A percentile compares a stretch with the other conserved stretches of the same genome.
Conservation (phyloP, 2,797 vertebrate genomes). For the Acestrorhynchus altus region DNA sequence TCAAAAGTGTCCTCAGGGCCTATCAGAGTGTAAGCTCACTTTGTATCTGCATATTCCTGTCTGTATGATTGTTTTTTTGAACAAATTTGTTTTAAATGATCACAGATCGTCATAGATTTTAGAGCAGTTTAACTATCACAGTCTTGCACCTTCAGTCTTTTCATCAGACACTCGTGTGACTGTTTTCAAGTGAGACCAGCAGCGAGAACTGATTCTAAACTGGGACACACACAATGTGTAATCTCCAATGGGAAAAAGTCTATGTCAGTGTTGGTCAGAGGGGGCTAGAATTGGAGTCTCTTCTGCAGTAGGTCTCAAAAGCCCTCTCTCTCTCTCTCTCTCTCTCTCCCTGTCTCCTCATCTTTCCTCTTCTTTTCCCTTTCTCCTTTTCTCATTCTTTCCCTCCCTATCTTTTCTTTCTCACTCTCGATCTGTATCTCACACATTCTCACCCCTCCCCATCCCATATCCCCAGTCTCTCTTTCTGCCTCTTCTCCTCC, state of each 20-base stretch:
- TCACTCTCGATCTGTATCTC: background rate
- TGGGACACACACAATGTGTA: constrained; percentile 54
- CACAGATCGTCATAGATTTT: too few species aligned
- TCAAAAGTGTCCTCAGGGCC: too few species aligned
- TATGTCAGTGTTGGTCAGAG: constrained; percentile 55
- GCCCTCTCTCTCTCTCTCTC: constrained; percentile 18
- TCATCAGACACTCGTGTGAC: too few species aligned
- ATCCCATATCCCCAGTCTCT: too few species aligned
- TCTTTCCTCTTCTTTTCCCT: background rate
- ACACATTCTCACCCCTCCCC: too few species aligned
- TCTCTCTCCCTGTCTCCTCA: background rate
- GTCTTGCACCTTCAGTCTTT: background rate
- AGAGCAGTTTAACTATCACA: background rate
- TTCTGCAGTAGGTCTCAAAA: constrained; percentile 50
- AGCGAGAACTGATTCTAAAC: constrained; percentile 58
- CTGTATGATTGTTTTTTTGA: too few species aligned
- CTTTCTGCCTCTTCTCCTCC: background rate
- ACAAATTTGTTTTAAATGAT: too few species aligned
- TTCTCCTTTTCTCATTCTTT: background rate
- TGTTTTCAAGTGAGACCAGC: constrained; percentile 26
- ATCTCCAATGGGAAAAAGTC: constrained; percentile 59
- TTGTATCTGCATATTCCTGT: too few species aligned
- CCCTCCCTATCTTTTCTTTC: background rate
- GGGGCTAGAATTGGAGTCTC: constrained; percentile 57
- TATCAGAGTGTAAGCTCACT: too few species aligned